Base-by-base conservation (phyloP, 2,888 invertebrate species). In the Polia nebulosa region DNA sequence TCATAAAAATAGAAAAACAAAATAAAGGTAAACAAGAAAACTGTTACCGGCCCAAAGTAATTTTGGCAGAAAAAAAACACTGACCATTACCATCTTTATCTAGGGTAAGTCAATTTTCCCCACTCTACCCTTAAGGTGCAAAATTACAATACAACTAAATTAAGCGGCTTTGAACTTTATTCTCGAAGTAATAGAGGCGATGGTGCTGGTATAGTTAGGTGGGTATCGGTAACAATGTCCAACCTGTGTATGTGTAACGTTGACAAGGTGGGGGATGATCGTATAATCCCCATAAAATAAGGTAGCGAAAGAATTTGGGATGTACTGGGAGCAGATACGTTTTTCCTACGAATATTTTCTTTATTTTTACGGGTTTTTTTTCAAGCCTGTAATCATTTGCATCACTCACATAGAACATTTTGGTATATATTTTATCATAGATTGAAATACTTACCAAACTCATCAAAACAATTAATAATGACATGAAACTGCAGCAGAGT, bases 231-330 rank as follows among this genome's bases (percentile, higher is more conserved):
- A 86, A 90, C 92, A 90, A 89, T 93, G 94, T 92, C 92, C 92
- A 91, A 94, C 94, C 93, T 93, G 93, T 91, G 91, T 91, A 90
- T 92, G 90, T 90, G 90, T 90, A 92, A 92, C 93, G 93, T 94
- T 94, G 95, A 95, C 95, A 95, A 95, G 95, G 95, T 95, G 90
- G 93, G 92, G 87, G 91, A 91, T 91, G 95, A 94, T 94, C 95
- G 94, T 94, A 93, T 94, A 94, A 94, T 94, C 92, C 94, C 87
- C 94, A 94, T 95, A 94, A 95, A 95, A 95, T 95, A 94, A 95
- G 93, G 94, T 92, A 91, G 90, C 88, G 84, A 84, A 90, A 90
- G 87, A 91, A 82, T 83, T 51, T 49, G 77, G 44, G 87, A 55
- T 82, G 89, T 91, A 93, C 90, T 63, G 88, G 76, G 93, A 85